Evolutionary conservation across 1,140 invertebrate species (phyloP).

Genomic region (Zaprionus lachaisei): DNA sequence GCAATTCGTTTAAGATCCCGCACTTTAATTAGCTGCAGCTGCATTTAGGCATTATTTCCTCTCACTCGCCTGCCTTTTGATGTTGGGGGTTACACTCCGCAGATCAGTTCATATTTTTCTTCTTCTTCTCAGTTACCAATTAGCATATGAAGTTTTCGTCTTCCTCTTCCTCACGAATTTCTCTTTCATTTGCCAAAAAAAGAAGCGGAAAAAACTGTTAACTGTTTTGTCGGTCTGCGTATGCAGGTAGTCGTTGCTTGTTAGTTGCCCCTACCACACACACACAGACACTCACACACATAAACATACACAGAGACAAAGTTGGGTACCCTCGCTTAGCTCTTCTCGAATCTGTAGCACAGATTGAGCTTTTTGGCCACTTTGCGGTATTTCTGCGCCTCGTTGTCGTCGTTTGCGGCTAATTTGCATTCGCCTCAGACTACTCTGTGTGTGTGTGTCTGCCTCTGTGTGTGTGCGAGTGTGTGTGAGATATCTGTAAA

Average conservation of each 20-base stretch:
- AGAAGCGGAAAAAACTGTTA: slow-evolving; percentile 62
- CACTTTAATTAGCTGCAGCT: background rate
- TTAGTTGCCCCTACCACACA: slow-evolving; percentile 30
- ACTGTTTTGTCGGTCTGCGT: slow-evolving; percentile 44
- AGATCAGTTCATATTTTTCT: slow-evolving; percentile 28
- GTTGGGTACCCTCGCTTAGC: background rate
- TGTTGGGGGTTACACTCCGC: background rate
- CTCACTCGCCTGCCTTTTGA: slow-evolving; percentile 7
- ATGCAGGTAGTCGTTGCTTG: slow-evolving; percentile 44
- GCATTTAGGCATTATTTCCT: background rate
- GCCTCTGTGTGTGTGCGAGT: slow-evolving; percentile 1
- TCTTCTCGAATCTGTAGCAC: slow-evolving; percentile 60
- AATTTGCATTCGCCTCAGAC: slow-evolving; percentile 69
- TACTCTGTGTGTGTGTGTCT: background rate
- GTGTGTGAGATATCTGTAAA: slow-evolving; percentile 25
- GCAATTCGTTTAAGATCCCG: background rate
- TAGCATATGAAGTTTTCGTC: slow-evolving; percentile 67
- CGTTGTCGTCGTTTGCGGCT: slow-evolving; percentile 58
- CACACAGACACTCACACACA: background rate
- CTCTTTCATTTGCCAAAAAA: slow-evolving; percentile 77
- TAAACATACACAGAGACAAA: background rate
- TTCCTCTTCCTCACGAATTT: slow-evolving; percentile 58
- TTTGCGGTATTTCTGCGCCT: slow-evolving; percentile 77
- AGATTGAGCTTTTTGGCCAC: slow-evolving; percentile 71
- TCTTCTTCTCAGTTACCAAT: slow-evolving; percentile 59